These are phyloP conservation scores for Podocnemis expansa DNA, from an alignment of 2,113 vertebrate genomes.

Conservation along the genomic window DNA sequence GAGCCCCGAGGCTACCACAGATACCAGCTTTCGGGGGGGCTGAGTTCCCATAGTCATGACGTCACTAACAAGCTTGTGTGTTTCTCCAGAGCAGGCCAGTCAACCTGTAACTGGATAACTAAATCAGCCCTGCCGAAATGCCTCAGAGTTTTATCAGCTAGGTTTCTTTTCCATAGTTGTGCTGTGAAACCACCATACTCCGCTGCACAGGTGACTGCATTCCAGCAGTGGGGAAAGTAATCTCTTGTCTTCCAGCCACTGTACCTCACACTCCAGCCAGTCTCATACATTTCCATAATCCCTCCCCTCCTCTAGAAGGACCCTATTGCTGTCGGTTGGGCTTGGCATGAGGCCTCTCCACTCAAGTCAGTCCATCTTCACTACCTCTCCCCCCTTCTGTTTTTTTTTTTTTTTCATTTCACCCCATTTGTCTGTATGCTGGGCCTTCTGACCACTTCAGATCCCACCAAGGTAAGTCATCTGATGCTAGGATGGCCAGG, in stretches of 20 bases:
- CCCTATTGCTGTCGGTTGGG: not conserved
- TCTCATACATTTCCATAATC: not conserved
- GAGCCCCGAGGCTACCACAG: not conserved
- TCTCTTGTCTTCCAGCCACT: not conserved
- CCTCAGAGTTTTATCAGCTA: not conserved
- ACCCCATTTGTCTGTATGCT: not conserved
- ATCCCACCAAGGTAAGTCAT: not conserved
- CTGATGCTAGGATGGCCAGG: not conserved
- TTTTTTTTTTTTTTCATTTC: not conserved
- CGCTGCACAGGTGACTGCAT: rapidly evolving
- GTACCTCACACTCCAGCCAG: not conserved
- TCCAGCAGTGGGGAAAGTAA: not conserved
- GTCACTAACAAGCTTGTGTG: not conserved
- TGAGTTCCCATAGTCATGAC: not conserved
- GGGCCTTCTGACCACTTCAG: not conserved
- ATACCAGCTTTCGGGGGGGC: not conserved
- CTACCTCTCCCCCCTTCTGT: not conserved
- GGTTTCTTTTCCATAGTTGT: not conserved
- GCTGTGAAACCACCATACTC: not conserved
- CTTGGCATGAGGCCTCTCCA: not conserved
- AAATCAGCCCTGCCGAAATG: not conserved
- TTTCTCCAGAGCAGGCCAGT: not conserved
- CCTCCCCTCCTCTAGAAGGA: not conserved
- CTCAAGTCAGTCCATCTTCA: not conserved
- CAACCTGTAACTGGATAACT: not conserved